Evolutionary conservation across 1,140 invertebrate species (phyloP).

Genomic region (Acromyrmex charruanus): DNA sequence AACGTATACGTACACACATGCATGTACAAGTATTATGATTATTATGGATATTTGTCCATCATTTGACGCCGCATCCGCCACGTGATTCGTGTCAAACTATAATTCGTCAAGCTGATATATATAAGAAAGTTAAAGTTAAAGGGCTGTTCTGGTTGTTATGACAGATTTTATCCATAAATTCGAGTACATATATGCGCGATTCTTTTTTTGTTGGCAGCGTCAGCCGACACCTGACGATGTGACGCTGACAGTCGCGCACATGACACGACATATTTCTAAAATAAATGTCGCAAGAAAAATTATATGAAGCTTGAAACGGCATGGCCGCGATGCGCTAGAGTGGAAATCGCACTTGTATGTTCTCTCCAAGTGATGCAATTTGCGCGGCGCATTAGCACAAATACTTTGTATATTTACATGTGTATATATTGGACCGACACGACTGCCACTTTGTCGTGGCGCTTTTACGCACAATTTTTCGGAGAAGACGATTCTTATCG

Average conservation of each 20-base stretch:
- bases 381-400: conserved; percentile 16
- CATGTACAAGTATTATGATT: background rate
- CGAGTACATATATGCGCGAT: background rate
- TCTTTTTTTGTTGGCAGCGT: conserved; percentile 14
- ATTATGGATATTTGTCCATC: background rate
- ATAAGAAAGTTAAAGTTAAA: background rate
- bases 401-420: background rate
- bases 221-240: conserved; percentile 1
- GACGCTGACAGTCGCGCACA: background rate
- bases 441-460: background rate
- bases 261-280: conserved; percentile 31
- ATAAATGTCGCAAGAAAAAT: conserved; percentile 45
- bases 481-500: background rate
- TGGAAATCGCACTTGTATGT: conserved; percentile 31
- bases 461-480: conserved; percentile 37
- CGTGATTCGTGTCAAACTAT: conserved; percentile 27
- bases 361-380: conserved; percentile 50
- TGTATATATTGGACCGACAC: background rate
- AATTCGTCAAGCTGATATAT: conserved; percentile 5
- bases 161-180: background rate
- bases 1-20: background rate
- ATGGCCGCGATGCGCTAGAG: conserved; percentile 9
- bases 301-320: background rate
- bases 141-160: background rate
- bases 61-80: conserved; percentile 15